Evolutionary conservation across 1,140 invertebrate species (phyloP), one percentile per base, ranked within the genome.

Genomic region (Atopsyche davidsoni): DNA sequence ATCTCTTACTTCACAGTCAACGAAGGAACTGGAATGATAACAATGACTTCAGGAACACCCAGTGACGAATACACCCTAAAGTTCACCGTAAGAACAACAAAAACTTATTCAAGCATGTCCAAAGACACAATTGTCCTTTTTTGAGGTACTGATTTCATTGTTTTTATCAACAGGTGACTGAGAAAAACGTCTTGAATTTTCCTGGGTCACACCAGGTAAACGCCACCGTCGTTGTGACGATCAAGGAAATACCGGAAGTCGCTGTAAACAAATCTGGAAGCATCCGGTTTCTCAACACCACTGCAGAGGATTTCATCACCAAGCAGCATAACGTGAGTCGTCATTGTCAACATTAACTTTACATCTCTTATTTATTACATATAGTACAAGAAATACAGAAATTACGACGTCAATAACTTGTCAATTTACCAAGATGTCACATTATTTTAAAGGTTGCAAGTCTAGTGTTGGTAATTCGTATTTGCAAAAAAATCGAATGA

Each of bases 221-320:
- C 23, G 88, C 89, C 0, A 80, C 79, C 21, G 91, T 96, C 1
- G 85, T 82, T 53, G 86, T 96, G 0, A 86, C 84, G 0, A 81
- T 96, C 1, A 86, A 88, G 53, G 80, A 84, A 58, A 85, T 97
- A 13, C 85, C 89, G 0, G 86, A 94, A 62, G 89, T 92, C 65
- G 92, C 92, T 1, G 89, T 96, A 0, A 74, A 79, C 35, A 92
- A 86, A 61, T 94, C 92, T 0, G 92, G 92, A 0, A 95, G 92
- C 0, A 84, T 96, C 34, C 73, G 91, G 7, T 83, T 97, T 57
- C 64, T 76, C 46, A 91, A 87, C 17, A 79, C 86, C 3, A 88
- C 79, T 13, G 85, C 86, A 32, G 88, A 94, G 64, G 80, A 92
- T 38, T 93, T 97, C 62, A 81, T 97, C 24, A 70, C 72, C 14